Conservation (phyloP, 2,888 invertebrate species). For the Altica lythri region DNA sequence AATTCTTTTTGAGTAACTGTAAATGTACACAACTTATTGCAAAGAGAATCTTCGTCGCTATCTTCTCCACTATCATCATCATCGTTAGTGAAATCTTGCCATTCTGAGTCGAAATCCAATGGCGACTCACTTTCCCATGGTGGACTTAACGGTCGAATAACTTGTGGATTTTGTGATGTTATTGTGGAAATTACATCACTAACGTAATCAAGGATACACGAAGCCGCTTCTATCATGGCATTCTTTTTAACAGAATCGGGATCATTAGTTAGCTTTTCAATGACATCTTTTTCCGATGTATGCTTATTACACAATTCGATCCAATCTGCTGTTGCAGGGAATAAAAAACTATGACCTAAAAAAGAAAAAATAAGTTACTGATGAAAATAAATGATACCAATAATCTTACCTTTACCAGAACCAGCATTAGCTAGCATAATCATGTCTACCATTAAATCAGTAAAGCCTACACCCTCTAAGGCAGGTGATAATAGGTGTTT, state of each 20-base stretch:
- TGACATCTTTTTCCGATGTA: conserved; percentile 62
- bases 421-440: conserved; percentile 85
- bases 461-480: conserved; percentile 74
- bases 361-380: too few relatives aligned
- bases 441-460: conserved; percentile 79
- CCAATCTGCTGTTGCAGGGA: conserved; percentile 82
- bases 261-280: conserved; percentile 62
- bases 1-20: conserved; percentile 93
- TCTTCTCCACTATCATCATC: conserved; percentile 95
- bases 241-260: conserved; percentile 57
- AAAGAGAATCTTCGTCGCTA: conserved; percentile 89
- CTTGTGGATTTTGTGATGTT: conserved; percentile 41
- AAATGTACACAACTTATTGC: conserved; percentile 93
- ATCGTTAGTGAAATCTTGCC: conserved; percentile 82
- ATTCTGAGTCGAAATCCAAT: conserved; percentile 78
- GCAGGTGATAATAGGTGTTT: conserved; percentile 67
- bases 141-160: conserved; percentile 63
- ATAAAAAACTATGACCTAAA: conserved; percentile 74
- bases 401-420: conserved; percentile 63
- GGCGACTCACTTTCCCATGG: conserved; percentile 82
- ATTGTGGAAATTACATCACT: conserved; percentile 73
- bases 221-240: conserved; percentile 74
- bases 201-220: conserved; percentile 82
- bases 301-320: conserved; percentile 72
- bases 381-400: too few relatives aligned